Evolutionary conservation across 2,113 vertebrate genomes (phyloP), one percentile per base, ranked within the genome.

Genomic region (Leucopsar rothschildi): DNA sequence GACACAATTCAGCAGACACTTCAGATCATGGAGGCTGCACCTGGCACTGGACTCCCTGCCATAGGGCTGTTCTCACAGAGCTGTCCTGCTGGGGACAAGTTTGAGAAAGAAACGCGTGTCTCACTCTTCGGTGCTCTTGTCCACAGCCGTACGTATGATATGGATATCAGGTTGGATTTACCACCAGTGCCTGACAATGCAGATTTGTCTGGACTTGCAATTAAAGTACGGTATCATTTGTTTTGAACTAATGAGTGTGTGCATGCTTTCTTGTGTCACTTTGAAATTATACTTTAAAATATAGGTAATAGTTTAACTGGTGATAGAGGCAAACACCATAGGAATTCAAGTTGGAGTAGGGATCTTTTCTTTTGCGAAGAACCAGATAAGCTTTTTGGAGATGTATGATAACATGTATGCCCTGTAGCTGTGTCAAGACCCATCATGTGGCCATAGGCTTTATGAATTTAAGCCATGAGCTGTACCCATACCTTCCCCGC

Each of bases 71-170:
- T 98, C 89, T 98, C 97, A 0, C 95, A 96, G 42, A 96, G 86
- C 49, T 97, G 83, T 29, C 91, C 97, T 16, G 81, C 93, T 21
- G 96, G 96, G n/a, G 99, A 99, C 97, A 98, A 70, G 86, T 99
- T 99, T 96, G 99, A 99, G 82, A 98, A 97, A 18, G 99, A 99
- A 66, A 99, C 99, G 0, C 98, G 99, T 4, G 90, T 98, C 93
- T 98, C 99, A 0, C 98, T 99, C 57, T 99, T 99, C 7, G 99
- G 99, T 72, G 99, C 99, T 13, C 98, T 99, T 13, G 98, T 99
- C 47, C 99, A 99, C 88, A 99, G 98, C 79, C 98, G 98, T 15
- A 98, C 99, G 0, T 98, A 98, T 18, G 99, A 99, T 72, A 97
- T 99, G 97, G 99, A 99, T 60, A 98, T 99, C 88, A 98, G 98